These are phyloP conservation scores for Mormyrus proboscirostris DNA, from an alignment of 2,797 vertebrate genomes.

Conservation along the genomic window DNA sequence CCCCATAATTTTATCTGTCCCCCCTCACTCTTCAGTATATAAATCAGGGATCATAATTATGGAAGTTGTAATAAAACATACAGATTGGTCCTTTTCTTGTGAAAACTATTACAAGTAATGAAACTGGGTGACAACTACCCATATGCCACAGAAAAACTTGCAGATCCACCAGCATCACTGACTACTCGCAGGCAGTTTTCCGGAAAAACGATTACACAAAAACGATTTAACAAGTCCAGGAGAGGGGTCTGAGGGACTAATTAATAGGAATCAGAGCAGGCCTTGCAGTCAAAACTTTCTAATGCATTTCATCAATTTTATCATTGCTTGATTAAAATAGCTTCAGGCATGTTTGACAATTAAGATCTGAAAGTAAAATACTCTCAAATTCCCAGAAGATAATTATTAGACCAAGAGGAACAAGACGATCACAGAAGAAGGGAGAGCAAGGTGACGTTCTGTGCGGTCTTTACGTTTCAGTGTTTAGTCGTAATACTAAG, in stretches of 20 bases:
- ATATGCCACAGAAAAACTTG: background rate
- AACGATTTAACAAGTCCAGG: background rate
- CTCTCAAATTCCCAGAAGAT: background rate
- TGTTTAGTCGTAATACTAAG: background rate
- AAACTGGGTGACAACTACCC: background rate
- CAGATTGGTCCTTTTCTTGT: background rate
- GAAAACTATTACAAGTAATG: background rate
- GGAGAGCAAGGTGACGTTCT: background rate
- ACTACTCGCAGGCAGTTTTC: background rate
- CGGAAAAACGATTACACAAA: background rate
- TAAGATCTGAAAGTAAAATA: background rate
- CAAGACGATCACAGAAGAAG: background rate
- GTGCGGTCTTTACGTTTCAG: background rate
- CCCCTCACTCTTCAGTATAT: background rate
- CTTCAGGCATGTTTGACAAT: background rate
- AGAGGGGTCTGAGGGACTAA: background rate
- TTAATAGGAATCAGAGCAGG: background rate
- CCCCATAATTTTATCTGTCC: background rate
- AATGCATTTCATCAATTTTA: background rate
- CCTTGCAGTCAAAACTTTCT: background rate
- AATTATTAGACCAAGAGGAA: constrained; percentile 9
- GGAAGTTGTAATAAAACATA: background rate
- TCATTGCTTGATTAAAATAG: background rate
- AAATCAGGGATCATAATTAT: background rate
- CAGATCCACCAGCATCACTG: background rate